These are phyloP conservation scores for Spilogale gracilis DNA, from an alignment of 2,113 vertebrate species.

Conservation along the genomic window DNA sequence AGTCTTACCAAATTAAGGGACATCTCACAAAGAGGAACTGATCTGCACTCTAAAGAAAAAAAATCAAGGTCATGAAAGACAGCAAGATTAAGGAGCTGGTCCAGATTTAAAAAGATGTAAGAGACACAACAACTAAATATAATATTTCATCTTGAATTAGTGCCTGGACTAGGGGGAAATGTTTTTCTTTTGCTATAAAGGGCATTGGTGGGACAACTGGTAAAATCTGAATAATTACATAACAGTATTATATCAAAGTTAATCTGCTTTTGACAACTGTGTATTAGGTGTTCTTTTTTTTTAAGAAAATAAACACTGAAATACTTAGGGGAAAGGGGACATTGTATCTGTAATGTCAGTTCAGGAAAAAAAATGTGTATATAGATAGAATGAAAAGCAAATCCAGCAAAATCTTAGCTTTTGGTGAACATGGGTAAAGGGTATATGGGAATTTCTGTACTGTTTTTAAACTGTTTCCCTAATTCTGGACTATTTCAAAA, in stretches of 20 bases:
- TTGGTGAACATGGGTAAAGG: background rate
- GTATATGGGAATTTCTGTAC: background rate
- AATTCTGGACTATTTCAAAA: slow-evolving; percentile 60
- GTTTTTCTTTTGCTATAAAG: slow-evolving; percentile 57
- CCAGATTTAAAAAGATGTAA: slow-evolving; percentile 60
- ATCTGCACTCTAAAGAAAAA: slow-evolving; percentile 11
- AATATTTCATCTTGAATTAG: slow-evolving; percentile 60
- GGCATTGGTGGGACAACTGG: background rate
- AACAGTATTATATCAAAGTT: background rate
- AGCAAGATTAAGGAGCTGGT: slow-evolving; percentile 31
- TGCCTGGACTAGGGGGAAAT: background rate
- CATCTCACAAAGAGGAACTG: background rate
- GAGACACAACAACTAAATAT: slow-evolving; percentile 59
- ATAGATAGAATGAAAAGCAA: slow-evolving; percentile 16
- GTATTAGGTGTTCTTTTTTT: background rate
- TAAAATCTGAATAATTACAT: slow-evolving; percentile 50
- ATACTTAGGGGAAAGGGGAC: background rate
- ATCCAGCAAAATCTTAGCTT: slow-evolving; percentile 36
- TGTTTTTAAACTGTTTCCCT: slow-evolving; percentile 16
- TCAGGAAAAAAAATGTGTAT: background rate
- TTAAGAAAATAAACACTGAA: background rate
- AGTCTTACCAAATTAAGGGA: slow-evolving; percentile 28
- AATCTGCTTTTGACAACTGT: slow-evolving; percentile 31
- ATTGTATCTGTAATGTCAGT: background rate
- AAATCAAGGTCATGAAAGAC: slow-evolving; percentile 64